Conservation (phyloP, 2,888 invertebrate species). For the Drosophila macrothrix region DNA sequence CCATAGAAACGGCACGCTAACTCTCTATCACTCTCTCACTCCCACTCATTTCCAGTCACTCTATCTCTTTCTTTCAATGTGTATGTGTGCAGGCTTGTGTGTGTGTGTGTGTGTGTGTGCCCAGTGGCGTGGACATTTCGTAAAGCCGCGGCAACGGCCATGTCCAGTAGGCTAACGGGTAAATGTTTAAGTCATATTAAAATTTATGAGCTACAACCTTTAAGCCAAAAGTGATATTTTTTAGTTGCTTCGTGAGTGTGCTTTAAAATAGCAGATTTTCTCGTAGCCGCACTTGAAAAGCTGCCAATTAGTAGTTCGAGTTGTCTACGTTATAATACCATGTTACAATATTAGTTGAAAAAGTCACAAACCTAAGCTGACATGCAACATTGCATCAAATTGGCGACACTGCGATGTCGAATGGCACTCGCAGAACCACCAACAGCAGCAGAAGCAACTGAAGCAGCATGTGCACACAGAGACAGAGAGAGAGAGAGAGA, state of each 20-base stretch:
- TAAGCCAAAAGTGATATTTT: conserved; percentile 16
- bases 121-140: conserved; percentile 59
- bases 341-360: conserved; percentile 54
- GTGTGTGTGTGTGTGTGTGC: conserved; percentile 39
- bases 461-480: background rate
- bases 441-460: background rate
- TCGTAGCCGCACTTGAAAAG: conserved; percentile 20
- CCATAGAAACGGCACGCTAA: conserved; percentile 31
- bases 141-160: conserved; percentile 37
- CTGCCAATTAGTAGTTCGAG: conserved; percentile 71
- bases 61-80: conserved; percentile 12
- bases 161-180: conserved; percentile 59
- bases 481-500: background rate
- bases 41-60: background rate
- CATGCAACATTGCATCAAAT: conserved; percentile 80
- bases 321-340: conserved; percentile 71
- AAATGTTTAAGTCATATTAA: conserved; percentile 56
- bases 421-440: conserved; percentile 24
- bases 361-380: conserved; percentile 63
- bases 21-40: conserved; percentile 11
- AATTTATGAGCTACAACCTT: conserved; percentile 62
- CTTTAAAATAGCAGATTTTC: conserved; percentile 54
- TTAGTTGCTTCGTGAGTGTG: background rate
- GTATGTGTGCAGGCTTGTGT: conserved; percentile 22
- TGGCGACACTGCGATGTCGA: conserved; percentile 60